Conservation (phyloP, 2,113 vertebrate species). For the Poeciliopsis turrubarensis region DNA sequence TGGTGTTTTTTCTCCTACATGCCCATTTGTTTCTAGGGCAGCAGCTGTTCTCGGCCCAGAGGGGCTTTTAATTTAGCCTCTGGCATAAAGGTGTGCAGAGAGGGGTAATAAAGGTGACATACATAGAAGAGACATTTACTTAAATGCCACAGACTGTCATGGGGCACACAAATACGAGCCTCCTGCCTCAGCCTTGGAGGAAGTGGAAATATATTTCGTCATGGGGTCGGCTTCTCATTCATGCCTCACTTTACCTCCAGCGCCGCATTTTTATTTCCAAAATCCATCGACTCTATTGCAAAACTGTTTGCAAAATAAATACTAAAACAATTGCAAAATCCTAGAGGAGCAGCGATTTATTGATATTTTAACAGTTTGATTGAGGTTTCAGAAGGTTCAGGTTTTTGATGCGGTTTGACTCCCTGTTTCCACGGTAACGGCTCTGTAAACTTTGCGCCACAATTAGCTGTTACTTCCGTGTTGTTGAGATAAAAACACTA, state of each 20-base stretch:
- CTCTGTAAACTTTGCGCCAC: too few relatives aligned
- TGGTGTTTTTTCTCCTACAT: not conserved
- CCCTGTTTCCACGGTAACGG: too few relatives aligned
- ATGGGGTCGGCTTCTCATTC: conserved; percentile 14
- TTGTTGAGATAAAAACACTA: too few relatives aligned
- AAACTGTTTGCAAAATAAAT: too few relatives aligned
- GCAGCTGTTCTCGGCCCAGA: not conserved
- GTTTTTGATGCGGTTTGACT: too few relatives aligned
- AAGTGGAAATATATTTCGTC: conserved; percentile 6
- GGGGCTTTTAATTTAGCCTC: conserved; percentile 9
- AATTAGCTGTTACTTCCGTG: too few relatives aligned
- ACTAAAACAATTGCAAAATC: too few relatives aligned
- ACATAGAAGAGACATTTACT: conserved; percentile 9
- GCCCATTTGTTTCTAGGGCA: conserved; percentile 1
- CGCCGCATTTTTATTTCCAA: conserved; percentile 1
- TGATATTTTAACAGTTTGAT: too few relatives aligned
- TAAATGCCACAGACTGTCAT: conserved; percentile 33
- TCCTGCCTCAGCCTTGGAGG: not conserved
- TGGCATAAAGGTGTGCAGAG: not conserved
- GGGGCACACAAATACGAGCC: conserved; percentile 17
- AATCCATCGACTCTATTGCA: too few relatives aligned
- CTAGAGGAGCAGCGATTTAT: too few relatives aligned
- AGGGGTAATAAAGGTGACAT: conserved; percentile 8
- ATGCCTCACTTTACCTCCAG: not conserved
- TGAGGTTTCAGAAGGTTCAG: too few relatives aligned